These are phyloP conservation scores for Myotis lucifugus DNA, from an alignment of 2,113 vertebrate species.

Conservation along the genomic window DNA sequence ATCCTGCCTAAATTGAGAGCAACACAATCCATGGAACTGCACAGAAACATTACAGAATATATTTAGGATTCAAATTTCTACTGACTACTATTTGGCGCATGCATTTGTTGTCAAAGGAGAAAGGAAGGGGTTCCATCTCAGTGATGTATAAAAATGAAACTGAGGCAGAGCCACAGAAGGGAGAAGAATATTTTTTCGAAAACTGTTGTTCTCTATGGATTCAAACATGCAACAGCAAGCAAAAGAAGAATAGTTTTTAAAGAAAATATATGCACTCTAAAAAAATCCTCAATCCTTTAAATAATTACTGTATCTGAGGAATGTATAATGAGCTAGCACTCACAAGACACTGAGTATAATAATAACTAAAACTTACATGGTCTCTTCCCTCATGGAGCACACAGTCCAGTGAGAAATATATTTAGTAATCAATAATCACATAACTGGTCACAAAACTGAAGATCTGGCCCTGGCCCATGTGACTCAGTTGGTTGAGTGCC, in stretches of 20 bases:
- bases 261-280: not conserved
- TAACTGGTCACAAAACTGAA: not conserved
- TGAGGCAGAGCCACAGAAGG: not conserved
- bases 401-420: not conserved
- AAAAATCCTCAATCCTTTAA: not conserved
- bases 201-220: not conserved
- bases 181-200: constrained; percentile 19
- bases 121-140: not conserved
- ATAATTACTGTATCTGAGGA: not conserved
- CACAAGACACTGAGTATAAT: not conserved
- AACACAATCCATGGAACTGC: constrained; percentile 7
- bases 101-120: constrained; percentile 46
- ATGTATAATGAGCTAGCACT: not conserved
- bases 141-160: constrained; percentile 37
- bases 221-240: not conserved
- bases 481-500: not conserved
- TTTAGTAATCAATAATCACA: not conserved
- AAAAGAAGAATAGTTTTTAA: not conserved
- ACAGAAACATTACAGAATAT: constrained; percentile 34
- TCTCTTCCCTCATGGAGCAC: not conserved
- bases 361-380: not conserved
- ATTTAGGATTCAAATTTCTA: constrained; percentile 53
- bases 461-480: not conserved
- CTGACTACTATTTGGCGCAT: constrained; percentile 39
- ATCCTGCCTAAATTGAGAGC: constrained; percentile 66